These are phyloP conservation scores for Xylocopa sonorina DNA, from an alignment of 1,140 invertebrate species.

Conservation along the genomic window DNA sequence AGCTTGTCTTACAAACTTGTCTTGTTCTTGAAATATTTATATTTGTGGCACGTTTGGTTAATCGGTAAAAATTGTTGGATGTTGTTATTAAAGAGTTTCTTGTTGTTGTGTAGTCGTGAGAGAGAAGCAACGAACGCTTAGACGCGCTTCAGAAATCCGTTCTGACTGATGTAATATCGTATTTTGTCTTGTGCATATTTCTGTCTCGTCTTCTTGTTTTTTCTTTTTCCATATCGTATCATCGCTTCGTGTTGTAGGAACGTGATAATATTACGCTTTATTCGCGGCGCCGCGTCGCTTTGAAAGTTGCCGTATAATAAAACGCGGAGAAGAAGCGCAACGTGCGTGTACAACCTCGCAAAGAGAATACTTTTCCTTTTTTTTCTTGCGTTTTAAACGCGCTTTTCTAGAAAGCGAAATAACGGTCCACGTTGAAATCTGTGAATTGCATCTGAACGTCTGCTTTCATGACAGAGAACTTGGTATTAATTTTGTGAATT, in stretches of 20 bases:
- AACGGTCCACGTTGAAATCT: background rate
- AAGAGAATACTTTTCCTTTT: background rate
- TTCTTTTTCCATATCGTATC: background rate
- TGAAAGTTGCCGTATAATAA: background rate
- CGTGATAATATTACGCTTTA: slow-evolving; percentile 3
- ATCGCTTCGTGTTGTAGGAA: background rate
- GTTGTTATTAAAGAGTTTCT: background rate
- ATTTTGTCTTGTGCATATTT: background rate
- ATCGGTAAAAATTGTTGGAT: background rate
- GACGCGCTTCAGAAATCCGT: background rate
- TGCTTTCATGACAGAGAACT: no score
- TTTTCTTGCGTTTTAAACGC: background rate
- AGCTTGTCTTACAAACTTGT: no score
- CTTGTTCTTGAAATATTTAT: no score
- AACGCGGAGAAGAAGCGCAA: background rate
- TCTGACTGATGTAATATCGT: background rate
- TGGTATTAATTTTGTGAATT: background rate
- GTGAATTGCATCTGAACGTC: no score
- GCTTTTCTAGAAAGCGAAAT: no score
- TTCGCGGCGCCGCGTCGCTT: background rate
- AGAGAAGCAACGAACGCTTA: background rate
- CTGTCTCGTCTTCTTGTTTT: background rate
- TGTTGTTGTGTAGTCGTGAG: no score
- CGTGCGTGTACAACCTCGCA: background rate
- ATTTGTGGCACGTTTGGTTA: no score